These are phyloP conservation scores for Diadema setosum DNA, from an alignment of 35 echinoderm and acorn worm species.

Conservation along the genomic window DNA sequence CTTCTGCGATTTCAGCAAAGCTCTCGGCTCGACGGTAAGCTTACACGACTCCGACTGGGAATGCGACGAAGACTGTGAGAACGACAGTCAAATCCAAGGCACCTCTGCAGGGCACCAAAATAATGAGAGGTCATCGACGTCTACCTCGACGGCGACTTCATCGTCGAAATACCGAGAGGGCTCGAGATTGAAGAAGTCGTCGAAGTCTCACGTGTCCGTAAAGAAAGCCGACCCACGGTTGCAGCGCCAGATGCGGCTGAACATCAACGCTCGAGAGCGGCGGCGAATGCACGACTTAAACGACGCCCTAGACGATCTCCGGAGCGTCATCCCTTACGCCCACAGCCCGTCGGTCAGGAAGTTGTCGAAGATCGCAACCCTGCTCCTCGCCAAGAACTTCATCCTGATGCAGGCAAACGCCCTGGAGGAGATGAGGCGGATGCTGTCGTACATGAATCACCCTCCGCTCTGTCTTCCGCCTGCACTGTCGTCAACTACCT, in stretches of 20 bases:
- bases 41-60: not conserved
- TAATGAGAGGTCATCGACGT: not conserved
- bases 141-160: not conserved
- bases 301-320: conserved; percentile 80
- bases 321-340: conserved; percentile 91
- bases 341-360: conserved; percentile 92
- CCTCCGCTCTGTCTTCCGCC: conserved; percentile 19
- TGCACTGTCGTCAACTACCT: not conserved
- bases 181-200: not conserved
- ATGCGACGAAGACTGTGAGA: not conserved
- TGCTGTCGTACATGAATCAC: conserved; percentile 62
- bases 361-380: conserved; percentile 96
- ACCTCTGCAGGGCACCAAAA: not conserved
- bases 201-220: not conserved
- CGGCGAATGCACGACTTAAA: conserved; percentile 98
- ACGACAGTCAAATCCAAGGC: not conserved
- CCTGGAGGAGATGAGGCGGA: conserved; percentile 74
- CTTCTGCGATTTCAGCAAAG: not conserved
- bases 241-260: conserved; percentile 58
- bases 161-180: not conserved
- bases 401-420: conserved; percentile 92
- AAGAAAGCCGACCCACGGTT: not conserved
- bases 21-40: not conserved
- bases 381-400: conserved; percentile 93
- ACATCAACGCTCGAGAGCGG: conserved; percentile 86